These are phyloP conservation scores for Dipodomys merriami DNA, from an alignment of 2,113 vertebrate species.

Conservation along the genomic window DNA sequence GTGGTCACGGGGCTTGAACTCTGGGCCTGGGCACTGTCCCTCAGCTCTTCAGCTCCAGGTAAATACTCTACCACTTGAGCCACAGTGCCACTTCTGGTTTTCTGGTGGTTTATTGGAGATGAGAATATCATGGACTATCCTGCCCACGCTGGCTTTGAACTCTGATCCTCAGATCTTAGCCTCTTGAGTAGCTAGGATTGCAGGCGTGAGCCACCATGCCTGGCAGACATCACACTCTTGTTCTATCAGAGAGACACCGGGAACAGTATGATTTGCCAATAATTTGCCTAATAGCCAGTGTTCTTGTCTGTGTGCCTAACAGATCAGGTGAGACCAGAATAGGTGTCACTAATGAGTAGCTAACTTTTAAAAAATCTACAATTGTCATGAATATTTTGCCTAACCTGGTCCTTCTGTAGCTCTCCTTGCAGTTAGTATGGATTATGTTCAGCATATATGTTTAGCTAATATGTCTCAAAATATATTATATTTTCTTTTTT, in stretches of 20 bases:
- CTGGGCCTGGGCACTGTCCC: no score
- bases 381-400: not conserved
- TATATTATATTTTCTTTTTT: not conserved
- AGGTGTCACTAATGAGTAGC: not conserved
- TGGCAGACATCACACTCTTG: not conserved
- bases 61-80: no score
- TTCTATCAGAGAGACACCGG: not conserved
- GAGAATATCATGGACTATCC: no score
- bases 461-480: not conserved
- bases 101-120: no score
- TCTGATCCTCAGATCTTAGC: no score
- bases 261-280: not conserved
- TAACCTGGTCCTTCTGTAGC: not conserved
- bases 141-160: no score
- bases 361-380: not conserved
- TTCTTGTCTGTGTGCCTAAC: constrained; percentile 7
- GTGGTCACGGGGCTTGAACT: no score
- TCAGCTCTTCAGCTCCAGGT: no score
- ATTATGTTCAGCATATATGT: not conserved
- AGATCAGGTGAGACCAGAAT: not conserved
- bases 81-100: no score
- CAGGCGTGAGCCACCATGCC: no score
- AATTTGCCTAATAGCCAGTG: not conserved
- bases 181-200: no score
- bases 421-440: not conserved